Conservation (phyloP, 2,888 invertebrate species). For the Danaus chrysippus region DNA sequence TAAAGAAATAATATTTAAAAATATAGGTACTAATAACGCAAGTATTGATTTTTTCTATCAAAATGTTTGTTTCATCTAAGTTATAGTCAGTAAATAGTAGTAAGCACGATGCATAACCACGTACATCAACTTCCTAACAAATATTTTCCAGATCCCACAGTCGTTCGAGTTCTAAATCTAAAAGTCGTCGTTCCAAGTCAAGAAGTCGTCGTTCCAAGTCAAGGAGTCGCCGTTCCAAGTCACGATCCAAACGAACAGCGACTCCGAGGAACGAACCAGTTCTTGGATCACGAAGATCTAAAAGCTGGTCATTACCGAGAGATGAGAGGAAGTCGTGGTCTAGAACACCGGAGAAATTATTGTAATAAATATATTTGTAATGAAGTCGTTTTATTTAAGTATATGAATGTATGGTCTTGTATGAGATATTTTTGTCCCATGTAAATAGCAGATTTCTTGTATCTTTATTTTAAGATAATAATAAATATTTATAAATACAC, state of each 20-base stretch:
- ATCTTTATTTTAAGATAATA: no score
- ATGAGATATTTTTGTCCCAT: no score
- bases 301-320: slow-evolving; percentile 81
- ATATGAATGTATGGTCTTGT: neutral
- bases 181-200: slow-evolving; percentile 46
- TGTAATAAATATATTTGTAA: slow-evolving; percentile 28
- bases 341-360: slow-evolving; percentile 58
- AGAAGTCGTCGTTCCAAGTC: slow-evolving; percentile 47
- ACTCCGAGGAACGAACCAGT: slow-evolving; percentile 12
- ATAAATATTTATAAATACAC: no score
- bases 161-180: slow-evolving; percentile 54
- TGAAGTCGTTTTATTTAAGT: slow-evolving; percentile 23
- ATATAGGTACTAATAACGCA: no score
- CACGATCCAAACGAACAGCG: slow-evolving; percentile 40
- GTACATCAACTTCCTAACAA: no score
- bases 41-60: no score
- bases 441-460: no score
- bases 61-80: no score
- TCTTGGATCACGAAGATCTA: slow-evolving; percentile 56
- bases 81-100: no score
- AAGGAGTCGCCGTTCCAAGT: slow-evolving; percentile 40
- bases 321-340: slow-evolving; percentile 77
- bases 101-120: no score
- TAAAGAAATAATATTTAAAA: neutral
- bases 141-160: slow-evolving; percentile 50